phyloP scores from a whole-genome alignment of 2,888 invertebrate species.

The Zaprionus bogoriensis region DNA sequence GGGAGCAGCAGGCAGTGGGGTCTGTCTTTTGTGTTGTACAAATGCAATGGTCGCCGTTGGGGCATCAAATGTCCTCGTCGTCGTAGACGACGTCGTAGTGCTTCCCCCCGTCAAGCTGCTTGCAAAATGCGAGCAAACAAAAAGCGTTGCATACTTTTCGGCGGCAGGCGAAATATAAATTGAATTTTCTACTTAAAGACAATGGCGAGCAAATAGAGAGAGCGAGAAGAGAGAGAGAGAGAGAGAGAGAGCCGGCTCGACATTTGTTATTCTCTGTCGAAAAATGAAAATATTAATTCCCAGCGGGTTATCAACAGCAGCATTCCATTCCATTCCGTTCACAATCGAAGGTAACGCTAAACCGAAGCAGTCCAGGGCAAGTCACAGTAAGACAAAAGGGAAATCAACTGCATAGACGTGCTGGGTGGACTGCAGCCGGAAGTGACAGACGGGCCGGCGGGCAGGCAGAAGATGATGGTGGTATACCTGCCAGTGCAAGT shows the following conservation, averaged over 20 bases:
- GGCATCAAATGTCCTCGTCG: slow-evolving; percentile 55
- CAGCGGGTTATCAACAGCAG: slow-evolving; percentile 57
- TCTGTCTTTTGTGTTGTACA: slow-evolving; percentile 33
- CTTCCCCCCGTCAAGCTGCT: not conserved
- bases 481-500: too few relatives aligned
- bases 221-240: slow-evolving; percentile 1
- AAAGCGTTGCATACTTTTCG: slow-evolving; percentile 42
- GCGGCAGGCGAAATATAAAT: slow-evolving; percentile 55
- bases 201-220: slow-evolving; percentile 39
- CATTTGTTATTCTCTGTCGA: slow-evolving; percentile 60
- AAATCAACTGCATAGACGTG: slow-evolving; percentile 36
- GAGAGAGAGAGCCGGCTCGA: slow-evolving; percentile 18
- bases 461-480: not conserved
- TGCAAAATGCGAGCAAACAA: slow-evolving; percentile 43
- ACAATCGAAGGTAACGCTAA: slow-evolving; percentile 22
- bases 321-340: slow-evolving; percentile 9
- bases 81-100: slow-evolving; percentile 18
- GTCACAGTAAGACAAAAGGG: slow-evolving; percentile 35
- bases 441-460: slow-evolving; percentile 15
- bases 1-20: not conserved
- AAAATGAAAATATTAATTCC: slow-evolving; percentile 71
- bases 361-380: slow-evolving; percentile 15
- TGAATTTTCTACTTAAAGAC: slow-evolving; percentile 73
- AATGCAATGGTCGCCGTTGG: slow-evolving; percentile 48
- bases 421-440: slow-evolving; percentile 29